Conservation (phyloP, 2,797 vertebrate genomes). For the Microchirus variegatus region DNA sequence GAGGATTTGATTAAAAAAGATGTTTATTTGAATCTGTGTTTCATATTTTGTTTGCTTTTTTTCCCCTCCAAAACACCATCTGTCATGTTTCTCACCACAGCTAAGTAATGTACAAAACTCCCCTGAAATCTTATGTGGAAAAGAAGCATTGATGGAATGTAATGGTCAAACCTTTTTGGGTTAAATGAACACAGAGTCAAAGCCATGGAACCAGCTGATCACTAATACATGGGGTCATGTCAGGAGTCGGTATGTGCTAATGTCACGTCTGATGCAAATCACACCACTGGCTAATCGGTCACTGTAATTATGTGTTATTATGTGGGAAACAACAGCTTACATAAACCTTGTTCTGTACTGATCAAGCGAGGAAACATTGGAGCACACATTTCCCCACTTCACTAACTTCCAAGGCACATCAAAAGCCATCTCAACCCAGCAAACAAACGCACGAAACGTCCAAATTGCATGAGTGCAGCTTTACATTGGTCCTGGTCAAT, state of each 20-base stretch:
- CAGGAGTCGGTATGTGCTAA: slow-evolving; percentile 30
- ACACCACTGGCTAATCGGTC: slow-evolving; percentile 5
- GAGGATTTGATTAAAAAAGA: slow-evolving; percentile 26
- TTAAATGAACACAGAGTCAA: slow-evolving; percentile 35
- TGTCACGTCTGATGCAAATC: slow-evolving; percentile 33
- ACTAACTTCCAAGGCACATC: slow-evolving; percentile 73
- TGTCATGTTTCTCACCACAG: slow-evolving; percentile 50
- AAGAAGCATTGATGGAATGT: slow-evolving; percentile 66
- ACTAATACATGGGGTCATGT: slow-evolving; percentile 16
- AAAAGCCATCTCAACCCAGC: slow-evolving; percentile 45
- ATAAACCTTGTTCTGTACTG: slow-evolving; percentile 17
- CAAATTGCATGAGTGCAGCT: slow-evolving; percentile 43
- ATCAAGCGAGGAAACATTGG: slow-evolving; percentile 25
- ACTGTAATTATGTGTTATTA: slow-evolving; percentile 11
- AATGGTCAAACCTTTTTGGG: slow-evolving; percentile 39
- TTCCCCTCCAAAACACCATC: slow-evolving; percentile 38
- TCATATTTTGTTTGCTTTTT: slow-evolving; percentile 48
- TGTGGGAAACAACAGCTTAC: slow-evolving; percentile 21
- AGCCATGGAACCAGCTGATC: slow-evolving; percentile 30
- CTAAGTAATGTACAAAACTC: slow-evolving; percentile 58
- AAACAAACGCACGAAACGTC: slow-evolving; percentile 30
- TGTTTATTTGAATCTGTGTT: slow-evolving; percentile 64
- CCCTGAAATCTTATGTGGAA: slow-evolving; percentile 51
- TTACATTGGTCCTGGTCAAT: slow-evolving; percentile 51
- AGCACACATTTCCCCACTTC: slow-evolving; percentile 23